phyloP scores from a whole-genome alignment of 2,888 invertebrate genomes.

The Luperina testacea region DNA sequence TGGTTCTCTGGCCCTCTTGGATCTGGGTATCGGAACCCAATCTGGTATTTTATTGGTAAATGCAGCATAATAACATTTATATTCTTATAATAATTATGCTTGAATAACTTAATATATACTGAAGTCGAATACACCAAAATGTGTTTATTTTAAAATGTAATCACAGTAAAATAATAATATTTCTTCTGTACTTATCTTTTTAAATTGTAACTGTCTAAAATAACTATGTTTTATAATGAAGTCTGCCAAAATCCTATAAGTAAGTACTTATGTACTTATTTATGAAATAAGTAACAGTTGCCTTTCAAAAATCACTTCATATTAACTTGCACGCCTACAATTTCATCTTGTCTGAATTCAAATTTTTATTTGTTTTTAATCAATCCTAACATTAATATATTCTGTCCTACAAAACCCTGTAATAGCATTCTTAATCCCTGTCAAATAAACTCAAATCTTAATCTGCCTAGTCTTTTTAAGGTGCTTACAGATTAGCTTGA shows the following conservation, averaged over 20 bases:
- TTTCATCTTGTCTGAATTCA: background rate
- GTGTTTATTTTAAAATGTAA: background rate
- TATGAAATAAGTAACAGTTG: conserved; percentile 52
- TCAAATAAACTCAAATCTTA: background rate
- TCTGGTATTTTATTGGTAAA: conserved; percentile 29
- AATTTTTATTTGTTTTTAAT: background rate
- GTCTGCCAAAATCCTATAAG: conserved; percentile 5
- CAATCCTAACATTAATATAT: conserved; percentile 14
- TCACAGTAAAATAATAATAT: background rate
- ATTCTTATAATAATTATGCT: background rate
- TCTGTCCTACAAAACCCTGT: conserved; percentile 56
- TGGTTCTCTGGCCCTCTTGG: conserved; percentile 51
- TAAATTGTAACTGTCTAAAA: background rate
- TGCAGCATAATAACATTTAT: conserved; percentile 26
- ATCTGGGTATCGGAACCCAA: conserved; percentile 25
- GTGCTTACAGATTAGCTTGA: background rate
- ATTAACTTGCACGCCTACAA: no score
- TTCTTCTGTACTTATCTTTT: background rate
- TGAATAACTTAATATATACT: background rate
- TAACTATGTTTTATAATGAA: background rate
- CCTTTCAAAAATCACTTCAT: conserved; percentile 19
- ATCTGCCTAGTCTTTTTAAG: background rate
- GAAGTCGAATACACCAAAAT: background rate
- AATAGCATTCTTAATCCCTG: conserved; percentile 23
- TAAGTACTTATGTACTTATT: conserved; percentile 23